phyloP scores from a whole-genome alignment of 2,888 invertebrate species.

The Rhaphigaster nebulosa region DNA sequence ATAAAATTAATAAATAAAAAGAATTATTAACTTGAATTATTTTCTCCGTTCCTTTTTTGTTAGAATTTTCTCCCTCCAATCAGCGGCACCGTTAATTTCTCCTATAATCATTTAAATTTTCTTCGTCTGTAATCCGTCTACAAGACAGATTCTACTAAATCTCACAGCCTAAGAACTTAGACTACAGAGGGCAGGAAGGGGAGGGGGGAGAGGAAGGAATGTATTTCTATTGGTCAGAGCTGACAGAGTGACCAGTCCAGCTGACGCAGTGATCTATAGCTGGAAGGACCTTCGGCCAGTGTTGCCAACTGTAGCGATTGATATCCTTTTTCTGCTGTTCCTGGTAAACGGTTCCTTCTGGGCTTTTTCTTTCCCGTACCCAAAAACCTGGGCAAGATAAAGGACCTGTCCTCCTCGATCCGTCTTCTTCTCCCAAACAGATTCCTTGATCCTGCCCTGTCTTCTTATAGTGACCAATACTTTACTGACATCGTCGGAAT shows the following conservation, averaged over 20 bases:
- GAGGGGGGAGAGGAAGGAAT: too few species aligned
- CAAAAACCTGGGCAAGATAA: conserved; percentile 22
- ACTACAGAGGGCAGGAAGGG: too few species aligned
- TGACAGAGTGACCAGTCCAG: neutral
- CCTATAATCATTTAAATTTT: too few species aligned
- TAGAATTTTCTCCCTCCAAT: too few species aligned
- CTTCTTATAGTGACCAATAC: neutral
- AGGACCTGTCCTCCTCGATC: neutral
- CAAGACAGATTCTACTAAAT: neutral
- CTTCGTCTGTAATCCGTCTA: too few species aligned
- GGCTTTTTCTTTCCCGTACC: neutral
- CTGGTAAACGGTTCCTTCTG: conserved; percentile 30
- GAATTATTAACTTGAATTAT: too few species aligned
- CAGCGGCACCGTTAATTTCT: too few species aligned
- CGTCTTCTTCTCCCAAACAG: conserved; percentile 2
- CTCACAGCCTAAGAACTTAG: too few species aligned
- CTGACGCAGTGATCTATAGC: neutral
- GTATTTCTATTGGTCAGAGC: neutral
- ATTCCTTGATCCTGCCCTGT: neutral
- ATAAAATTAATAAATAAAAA: too few species aligned
- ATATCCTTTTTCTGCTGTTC: conserved; percentile 44
- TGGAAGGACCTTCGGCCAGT: neutral
- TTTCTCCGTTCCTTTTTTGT: too few species aligned
- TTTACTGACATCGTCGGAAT: neutral
- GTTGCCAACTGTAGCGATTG: conserved; percentile 20